Percentiles rank a stretch among this genome's conserved stretches.
Conservation (phyloP, 1,140 invertebrate genomes). For the Lethrus apterus region DNA sequence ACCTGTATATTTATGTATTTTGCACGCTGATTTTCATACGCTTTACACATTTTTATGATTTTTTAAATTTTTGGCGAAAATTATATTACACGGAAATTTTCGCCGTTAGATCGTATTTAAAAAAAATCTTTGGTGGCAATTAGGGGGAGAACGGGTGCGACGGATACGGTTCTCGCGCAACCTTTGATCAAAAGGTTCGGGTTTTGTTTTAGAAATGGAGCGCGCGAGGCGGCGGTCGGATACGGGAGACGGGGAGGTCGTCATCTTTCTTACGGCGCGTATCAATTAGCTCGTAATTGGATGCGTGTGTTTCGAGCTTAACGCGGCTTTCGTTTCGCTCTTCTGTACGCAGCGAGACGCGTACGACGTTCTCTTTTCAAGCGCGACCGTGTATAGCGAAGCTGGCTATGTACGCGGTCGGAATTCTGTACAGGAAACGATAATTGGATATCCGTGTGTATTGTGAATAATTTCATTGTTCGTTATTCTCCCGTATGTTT, state of each 20-base stretch:
- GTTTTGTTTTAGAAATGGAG: constrained; percentile 19
- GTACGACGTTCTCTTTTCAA: background rate
- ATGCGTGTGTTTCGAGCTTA: constrained; percentile 20
- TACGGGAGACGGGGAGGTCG: constrained; percentile 5
- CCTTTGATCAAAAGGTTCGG: constrained; percentile 16
- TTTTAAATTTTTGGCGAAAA: background rate
- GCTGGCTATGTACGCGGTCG: constrained; percentile 17
- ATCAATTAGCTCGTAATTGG: constrained; percentile 29
- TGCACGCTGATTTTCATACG: no score
- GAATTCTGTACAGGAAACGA: constrained; percentile 19
- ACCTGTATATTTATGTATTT: no score
- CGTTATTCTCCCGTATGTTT: constrained; percentile 21
- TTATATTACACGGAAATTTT: no score
- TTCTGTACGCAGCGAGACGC: constrained; percentile 1
- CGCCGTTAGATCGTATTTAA: no score
- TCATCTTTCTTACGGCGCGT: constrained; percentile 17
- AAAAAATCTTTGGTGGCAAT: no score
- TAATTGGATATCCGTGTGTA: constrained; percentile 19
- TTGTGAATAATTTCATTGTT: constrained; percentile 24
- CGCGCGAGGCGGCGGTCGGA: no score
- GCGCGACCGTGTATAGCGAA: no score
- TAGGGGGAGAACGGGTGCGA: no score
- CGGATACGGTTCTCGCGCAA: no score
- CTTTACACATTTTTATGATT: constrained; percentile 7
- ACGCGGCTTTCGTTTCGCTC: background rate